phyloP scores from a whole-genome alignment of 2,888 invertebrate species.

The Synanthedon formicaeformis region DNA sequence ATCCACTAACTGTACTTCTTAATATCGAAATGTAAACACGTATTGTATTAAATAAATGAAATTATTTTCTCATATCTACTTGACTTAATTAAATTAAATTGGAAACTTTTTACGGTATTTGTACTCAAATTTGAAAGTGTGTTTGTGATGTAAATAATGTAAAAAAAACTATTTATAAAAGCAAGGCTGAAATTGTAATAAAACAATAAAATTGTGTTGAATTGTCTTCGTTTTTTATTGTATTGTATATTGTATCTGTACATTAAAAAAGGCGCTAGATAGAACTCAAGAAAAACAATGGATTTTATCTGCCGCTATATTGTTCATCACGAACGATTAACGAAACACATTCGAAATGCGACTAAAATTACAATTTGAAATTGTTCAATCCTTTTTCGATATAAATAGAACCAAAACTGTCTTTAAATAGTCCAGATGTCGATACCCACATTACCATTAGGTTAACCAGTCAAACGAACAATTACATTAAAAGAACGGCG shows the following conservation, averaged over 20 bases:
- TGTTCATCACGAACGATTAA: no score
- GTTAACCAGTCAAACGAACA: constrained; percentile 5
- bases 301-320: no score
- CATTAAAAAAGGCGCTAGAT: no score
- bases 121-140: constrained; percentile 42
- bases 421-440: neutral
- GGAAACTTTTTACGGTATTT: constrained; percentile 60
- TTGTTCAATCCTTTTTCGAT: no score
- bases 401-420: no score
- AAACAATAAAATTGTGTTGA: constrained; percentile 70
- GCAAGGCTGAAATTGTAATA: constrained; percentile 69
- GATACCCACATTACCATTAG: constrained; percentile 5
- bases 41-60: constrained; percentile 17
- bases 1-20: constrained; percentile 28
- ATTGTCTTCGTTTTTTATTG: constrained; percentile 18
- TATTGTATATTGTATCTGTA: neutral
- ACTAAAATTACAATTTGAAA: no score
- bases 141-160: constrained; percentile 64
- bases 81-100: constrained; percentile 26
- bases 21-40: constrained; percentile 23
- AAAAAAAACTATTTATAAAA: constrained; percentile 58
- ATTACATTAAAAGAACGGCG: constrained; percentile 2
- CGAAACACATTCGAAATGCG: no score
- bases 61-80: constrained; percentile 43
- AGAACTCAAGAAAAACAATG: no score